Evolutionary conservation across 2,888 invertebrate species (phyloP).

Genomic region (Caenorhabditis drosophilae): DNA sequence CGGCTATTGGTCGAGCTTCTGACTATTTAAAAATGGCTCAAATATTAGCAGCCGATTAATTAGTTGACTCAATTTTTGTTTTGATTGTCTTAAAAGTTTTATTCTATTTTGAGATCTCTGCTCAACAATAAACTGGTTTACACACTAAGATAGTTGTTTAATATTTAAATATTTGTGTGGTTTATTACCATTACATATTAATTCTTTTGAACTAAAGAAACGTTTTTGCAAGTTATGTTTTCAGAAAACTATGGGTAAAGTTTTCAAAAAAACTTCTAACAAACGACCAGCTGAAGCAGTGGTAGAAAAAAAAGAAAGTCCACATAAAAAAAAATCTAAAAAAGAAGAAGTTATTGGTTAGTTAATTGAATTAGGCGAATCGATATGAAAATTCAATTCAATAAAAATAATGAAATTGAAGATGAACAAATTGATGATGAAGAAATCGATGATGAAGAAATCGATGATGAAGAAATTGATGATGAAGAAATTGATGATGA

Average conservation of each 20-base stretch:
- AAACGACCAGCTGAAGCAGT: conserved; percentile 13
- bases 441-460: conserved; percentile 25
- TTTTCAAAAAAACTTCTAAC: conserved; percentile 20
- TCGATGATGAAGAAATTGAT: conserved; percentile 17
- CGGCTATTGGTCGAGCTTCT: conserved; percentile 22
- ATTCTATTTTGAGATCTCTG: too few species aligned
- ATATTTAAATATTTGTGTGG: too few species aligned
- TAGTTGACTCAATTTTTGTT: neutral
- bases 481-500: conserved; percentile 20
- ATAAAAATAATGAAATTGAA: conserved; percentile 10
- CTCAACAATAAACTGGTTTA: too few species aligned
- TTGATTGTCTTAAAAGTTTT: conserved; percentile 1
- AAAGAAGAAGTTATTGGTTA: conserved; percentile 2
- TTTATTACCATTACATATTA: neutral
- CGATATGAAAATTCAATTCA: too few species aligned
- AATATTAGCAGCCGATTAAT: conserved; percentile 17
- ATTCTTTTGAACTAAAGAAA: neutral
- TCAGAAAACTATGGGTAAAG: conserved; percentile 26
- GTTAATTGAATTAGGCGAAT: too few species aligned
- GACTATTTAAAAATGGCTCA: conserved; percentile 30
- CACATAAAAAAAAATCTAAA: neutral
- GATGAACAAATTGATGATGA: conserved; percentile 31
- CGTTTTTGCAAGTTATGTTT: neutral
- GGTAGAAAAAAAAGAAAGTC: conserved; percentile 8
- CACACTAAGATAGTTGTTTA: too few species aligned